phyloP scores from a whole-genome alignment of 2,797 vertebrate genomes.

The Macrochelys suwanniensis region DNA sequence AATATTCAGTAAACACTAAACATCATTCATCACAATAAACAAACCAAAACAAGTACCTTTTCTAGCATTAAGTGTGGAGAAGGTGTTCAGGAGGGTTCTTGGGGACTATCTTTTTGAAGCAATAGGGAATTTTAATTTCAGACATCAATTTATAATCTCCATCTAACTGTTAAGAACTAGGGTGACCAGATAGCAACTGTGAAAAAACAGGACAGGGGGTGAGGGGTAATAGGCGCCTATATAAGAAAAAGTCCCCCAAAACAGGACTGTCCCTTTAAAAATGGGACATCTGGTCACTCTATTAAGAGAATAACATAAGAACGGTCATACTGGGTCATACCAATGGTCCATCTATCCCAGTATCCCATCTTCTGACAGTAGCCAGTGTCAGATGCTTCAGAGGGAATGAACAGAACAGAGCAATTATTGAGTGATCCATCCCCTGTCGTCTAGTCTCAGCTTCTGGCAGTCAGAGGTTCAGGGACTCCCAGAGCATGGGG shows the following conservation, averaged over 20 bases:
- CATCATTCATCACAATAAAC: neutral
- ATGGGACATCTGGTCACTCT: too few relatives aligned
- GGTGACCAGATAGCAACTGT: too few relatives aligned
- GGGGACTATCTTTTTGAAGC: neutral
- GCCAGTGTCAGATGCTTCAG: neutral
- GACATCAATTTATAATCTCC: neutral
- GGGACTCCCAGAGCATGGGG: neutral
- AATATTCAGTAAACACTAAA: neutral
- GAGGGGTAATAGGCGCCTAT: too few relatives aligned
- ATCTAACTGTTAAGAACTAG: neutral
- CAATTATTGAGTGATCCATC: neutral
- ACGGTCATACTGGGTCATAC: neutral
- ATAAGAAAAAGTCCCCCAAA: too few relatives aligned
- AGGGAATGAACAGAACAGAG: neutral
- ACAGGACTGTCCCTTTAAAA: too few relatives aligned
- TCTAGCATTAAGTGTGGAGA: neutral
- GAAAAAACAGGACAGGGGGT: too few relatives aligned
- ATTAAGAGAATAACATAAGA: neutral
- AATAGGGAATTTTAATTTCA: conserved; percentile 9
- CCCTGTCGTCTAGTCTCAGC: neutral
- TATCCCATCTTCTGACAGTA: neutral
- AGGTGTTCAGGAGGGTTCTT: neutral
- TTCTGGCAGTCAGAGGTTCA: neutral
- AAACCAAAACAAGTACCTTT: neutral
- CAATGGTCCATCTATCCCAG: neutral